Percentiles rank a stretch among this genome's conserved stretches.
Evolutionary conservation across 2,113 vertebrate species (phyloP).

Genomic region (Mellivora capensis): DNA sequence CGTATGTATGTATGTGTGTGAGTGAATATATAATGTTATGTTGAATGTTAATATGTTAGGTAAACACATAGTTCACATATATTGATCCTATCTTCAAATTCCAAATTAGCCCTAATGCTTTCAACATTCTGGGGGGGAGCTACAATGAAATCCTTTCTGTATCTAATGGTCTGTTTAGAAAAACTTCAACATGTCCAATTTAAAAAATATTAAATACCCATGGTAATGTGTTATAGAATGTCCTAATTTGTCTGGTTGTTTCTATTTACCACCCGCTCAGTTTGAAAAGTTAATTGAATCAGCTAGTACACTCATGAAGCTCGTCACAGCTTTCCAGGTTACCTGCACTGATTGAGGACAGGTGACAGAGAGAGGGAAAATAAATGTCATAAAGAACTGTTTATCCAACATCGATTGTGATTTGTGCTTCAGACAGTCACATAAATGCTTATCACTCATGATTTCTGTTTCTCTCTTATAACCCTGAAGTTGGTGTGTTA

Average conservation of each 20-base stretch:
- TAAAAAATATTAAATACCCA: background rate
- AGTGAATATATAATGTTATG: background rate
- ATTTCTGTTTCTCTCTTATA: conserved; percentile 8
- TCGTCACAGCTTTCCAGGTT: background rate
- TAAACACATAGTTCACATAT: background rate
- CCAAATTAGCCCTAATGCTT: background rate
- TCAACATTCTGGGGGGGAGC: background rate
- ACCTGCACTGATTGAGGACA: background rate
- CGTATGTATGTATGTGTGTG: background rate
- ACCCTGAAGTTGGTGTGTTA: background rate
- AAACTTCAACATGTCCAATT: background rate
- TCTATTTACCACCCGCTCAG: background rate
- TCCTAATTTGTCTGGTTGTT: background rate
- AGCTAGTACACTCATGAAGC: background rate
- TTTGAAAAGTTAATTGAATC: background rate
- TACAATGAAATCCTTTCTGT: background rate
- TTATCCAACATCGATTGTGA: background rate
- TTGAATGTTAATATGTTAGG: background rate
- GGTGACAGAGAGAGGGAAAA: background rate
- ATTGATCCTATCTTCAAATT: conserved; percentile 20
- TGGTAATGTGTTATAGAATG: background rate
- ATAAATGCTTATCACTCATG: background rate
- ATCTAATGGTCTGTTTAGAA: background rate
- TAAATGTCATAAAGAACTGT: background rate
- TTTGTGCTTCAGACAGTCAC: background rate